Conservation (phyloP, 2,113 vertebrate genomes). For the Ovis canadensis region DNA sequence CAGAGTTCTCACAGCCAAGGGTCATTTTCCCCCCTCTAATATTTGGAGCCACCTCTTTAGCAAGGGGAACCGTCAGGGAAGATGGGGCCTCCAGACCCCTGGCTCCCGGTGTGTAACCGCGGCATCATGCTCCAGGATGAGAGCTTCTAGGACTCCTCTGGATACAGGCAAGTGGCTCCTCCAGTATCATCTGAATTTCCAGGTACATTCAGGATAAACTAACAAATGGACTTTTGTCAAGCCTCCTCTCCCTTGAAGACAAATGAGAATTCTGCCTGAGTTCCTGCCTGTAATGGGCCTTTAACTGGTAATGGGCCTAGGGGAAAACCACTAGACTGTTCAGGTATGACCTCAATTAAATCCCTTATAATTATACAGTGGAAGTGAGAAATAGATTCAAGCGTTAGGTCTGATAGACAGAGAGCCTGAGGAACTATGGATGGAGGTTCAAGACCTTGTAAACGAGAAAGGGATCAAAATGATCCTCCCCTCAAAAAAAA, state of each 20-base stretch:
- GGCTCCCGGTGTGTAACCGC: not conserved
- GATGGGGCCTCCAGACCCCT: not conserved
- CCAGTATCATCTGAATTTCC: not conserved
- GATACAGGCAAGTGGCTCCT: not conserved
- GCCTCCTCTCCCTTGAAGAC: not conserved
- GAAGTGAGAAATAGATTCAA: not conserved
- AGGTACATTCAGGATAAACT: not conserved
- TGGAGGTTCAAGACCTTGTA: not conserved
- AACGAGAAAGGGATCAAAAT: not conserved
- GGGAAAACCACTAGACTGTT: not conserved
- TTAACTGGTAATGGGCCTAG: not conserved
- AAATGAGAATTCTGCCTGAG: not conserved
- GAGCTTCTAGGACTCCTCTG: not conserved
- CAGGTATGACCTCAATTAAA: not conserved
- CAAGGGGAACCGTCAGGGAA: not conserved
- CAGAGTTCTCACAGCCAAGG: not conserved
- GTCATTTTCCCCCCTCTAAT: accelerated
- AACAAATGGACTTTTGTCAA: not conserved
- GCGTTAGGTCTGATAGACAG: not conserved
- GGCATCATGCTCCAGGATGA: not conserved
- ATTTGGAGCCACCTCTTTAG: not conserved
- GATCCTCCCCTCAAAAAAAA: no score
- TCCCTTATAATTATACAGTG: not conserved
- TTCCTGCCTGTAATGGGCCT: not conserved
- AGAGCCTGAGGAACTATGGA: not conserved